Percentiles rank a stretch among this genome's conserved stretches.
These are phyloP conservation scores for Apomyelois bistriatella DNA, from an alignment of 2,888 invertebrate species.

Conservation along the genomic window DNA sequence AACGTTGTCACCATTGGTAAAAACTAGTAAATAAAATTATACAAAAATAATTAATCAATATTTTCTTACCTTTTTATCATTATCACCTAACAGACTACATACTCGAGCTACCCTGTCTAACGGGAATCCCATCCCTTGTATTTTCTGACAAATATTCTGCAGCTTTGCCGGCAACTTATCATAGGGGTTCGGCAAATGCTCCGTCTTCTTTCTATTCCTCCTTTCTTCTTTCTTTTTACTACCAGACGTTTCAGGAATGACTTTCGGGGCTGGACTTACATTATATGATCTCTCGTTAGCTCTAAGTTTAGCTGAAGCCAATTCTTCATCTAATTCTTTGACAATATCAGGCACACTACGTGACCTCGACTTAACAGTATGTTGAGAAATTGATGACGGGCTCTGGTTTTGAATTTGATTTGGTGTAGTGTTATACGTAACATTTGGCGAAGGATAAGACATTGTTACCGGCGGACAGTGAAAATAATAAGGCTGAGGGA, in stretches of 20 bases:
- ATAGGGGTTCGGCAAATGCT: slow-evolving; percentile 60
- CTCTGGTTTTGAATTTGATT: slow-evolving; percentile 31
- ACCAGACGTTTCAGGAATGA: slow-evolving; percentile 37
- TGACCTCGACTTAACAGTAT: slow-evolving; percentile 67
- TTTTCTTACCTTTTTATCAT: slow-evolving; percentile 88
- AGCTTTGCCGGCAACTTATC: slow-evolving; percentile 69
- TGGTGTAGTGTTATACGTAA: slow-evolving; percentile 25
- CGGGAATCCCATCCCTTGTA: slow-evolving; percentile 94
- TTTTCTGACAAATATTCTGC: slow-evolving; percentile 85
- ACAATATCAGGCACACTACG: slow-evolving; percentile 88
- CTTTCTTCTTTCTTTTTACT: slow-evolving; percentile 43
- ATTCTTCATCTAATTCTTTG: slow-evolving; percentile 85
- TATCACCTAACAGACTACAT: slow-evolving; percentile 86
- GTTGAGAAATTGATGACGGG: slow-evolving; percentile 31
- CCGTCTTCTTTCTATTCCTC: slow-evolving; percentile 45
- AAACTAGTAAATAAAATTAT: no score
- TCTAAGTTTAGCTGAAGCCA: slow-evolving; percentile 68
- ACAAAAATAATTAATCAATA: not conserved
- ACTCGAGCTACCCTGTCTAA: slow-evolving; percentile 88
- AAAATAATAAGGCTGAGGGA: slow-evolving; percentile 64
- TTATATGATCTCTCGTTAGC: slow-evolving; percentile 74
- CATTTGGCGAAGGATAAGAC: slow-evolving; percentile 39
- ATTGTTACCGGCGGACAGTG: slow-evolving; percentile 52
- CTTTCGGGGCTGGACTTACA: slow-evolving; percentile 69
- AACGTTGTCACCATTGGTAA: no score